phyloP scores from a whole-genome alignment of 1,140 invertebrate genomes.

The Sinella curviseta region DNA sequence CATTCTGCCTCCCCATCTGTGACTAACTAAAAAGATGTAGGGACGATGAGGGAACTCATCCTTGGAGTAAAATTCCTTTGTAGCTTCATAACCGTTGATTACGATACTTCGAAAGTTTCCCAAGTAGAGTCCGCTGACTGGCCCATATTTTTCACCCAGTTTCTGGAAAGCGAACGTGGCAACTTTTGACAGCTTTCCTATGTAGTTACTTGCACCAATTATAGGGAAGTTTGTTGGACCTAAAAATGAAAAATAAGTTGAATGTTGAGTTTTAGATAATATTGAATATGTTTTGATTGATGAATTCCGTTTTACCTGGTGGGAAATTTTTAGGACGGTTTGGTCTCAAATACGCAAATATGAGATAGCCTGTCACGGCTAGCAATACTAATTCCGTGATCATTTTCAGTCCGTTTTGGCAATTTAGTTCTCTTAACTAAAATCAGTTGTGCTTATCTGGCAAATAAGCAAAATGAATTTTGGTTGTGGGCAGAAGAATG shows the following conservation, averaged over 20 bases:
- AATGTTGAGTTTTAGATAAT: background rate
- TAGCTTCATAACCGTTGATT: constrained; percentile 63
- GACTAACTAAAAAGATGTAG: constrained; percentile 69
- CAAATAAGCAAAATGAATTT: too few relatives aligned
- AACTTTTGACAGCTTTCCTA: background rate
- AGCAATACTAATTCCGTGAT: background rate
- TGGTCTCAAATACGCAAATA: background rate
- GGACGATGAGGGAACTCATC: constrained; percentile 72
- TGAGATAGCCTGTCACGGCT: background rate
- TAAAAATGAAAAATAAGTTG: background rate
- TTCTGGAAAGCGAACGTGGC: constrained; percentile 25
- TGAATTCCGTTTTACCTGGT: background rate
- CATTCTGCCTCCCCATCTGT: constrained; percentile 68
- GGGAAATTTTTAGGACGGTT: background rate
- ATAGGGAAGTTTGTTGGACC: background rate
- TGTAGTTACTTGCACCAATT: background rate
- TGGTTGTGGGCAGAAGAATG: too few relatives aligned
- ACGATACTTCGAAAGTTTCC: constrained; percentile 62
- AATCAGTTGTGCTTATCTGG: too few relatives aligned
- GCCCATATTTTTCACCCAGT: constrained; percentile 43
- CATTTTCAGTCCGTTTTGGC: too few relatives aligned
- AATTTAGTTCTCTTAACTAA: too few relatives aligned
- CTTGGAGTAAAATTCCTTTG: constrained; percentile 63
- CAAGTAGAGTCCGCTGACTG: constrained; percentile 67
- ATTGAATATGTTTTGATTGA: background rate